A percentile compares a stretch with the other conserved stretches of the same genome.
Evolutionary conservation across 1,140 invertebrate species (phyloP).

Genomic region (Apis cerana): DNA sequence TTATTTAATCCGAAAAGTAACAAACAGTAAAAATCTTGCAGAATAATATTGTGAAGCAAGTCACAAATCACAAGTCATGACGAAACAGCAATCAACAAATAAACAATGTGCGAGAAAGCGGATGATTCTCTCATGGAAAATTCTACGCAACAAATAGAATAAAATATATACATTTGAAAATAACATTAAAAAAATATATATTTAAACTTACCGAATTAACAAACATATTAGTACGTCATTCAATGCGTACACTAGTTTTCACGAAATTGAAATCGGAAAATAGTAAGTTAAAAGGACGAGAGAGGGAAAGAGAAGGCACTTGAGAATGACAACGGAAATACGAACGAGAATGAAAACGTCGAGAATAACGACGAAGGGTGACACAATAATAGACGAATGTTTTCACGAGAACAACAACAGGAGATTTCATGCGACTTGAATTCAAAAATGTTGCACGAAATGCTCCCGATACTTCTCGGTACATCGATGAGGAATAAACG

Average conservation of each 20-base stretch:
- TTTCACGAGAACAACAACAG: slow-evolving; percentile 25
- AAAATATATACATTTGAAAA: background rate
- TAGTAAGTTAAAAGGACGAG: slow-evolving; percentile 24
- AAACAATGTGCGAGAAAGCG: slow-evolving; percentile 29
- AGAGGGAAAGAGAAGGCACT: slow-evolving; percentile 58
- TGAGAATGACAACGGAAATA: slow-evolving; percentile 33
- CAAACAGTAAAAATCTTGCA: background rate
- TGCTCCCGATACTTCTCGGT: slow-evolving; percentile 52
- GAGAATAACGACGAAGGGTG: slow-evolving; percentile 31
- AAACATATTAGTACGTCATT: slow-evolving; percentile 38
- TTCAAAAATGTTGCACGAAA: slow-evolving; percentile 53
- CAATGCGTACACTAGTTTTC: slow-evolving; percentile 29
- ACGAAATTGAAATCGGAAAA: slow-evolving; percentile 33
- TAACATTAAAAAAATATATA: background rate
- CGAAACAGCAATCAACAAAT: slow-evolving; percentile 32
- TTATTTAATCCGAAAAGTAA: background rate
- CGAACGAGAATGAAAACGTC: slow-evolving; percentile 34
- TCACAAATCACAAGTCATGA: background rate
- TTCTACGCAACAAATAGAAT: background rate
- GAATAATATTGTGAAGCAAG: slow-evolving; percentile 16
- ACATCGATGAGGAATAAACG: slow-evolving; percentile 62
- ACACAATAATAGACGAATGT: slow-evolving; percentile 32
- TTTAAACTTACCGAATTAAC: slow-evolving; percentile 50
- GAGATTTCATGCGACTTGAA: slow-evolving; percentile 52
- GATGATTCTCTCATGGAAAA: slow-evolving; percentile 13